These are phyloP conservation scores for Erpetoichthys calabaricus DNA, from an alignment of 2,797 vertebrate species.

Conservation along the genomic window DNA sequence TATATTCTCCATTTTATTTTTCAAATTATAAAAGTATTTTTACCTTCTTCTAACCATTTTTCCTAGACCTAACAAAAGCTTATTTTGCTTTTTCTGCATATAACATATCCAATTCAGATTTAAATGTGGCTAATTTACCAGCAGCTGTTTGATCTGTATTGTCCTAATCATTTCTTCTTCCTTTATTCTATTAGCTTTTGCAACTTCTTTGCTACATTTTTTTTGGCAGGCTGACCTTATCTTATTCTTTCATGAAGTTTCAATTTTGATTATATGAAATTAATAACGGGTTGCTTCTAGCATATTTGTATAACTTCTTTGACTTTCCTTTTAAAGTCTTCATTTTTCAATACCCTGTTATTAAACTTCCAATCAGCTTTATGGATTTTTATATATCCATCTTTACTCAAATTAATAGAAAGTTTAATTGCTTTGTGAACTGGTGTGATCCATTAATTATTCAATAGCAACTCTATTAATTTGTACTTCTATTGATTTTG, in stretches of 20 bases:
- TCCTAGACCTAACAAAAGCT: background rate
- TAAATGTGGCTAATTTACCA: background rate
- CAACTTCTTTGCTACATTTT: background rate
- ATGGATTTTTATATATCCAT: too few relatives aligned
- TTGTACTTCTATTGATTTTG: background rate
- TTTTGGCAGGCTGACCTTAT: background rate
- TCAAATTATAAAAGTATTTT: too few relatives aligned
- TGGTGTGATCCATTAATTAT: background rate
- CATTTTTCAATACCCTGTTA: background rate
- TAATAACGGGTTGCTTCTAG: too few relatives aligned
- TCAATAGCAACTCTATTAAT: background rate
- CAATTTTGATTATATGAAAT: background rate
- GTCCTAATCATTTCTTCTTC: background rate
- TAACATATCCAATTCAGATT: background rate
- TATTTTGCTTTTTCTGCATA: background rate
- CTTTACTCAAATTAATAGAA: too few relatives aligned
- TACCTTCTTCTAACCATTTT: too few relatives aligned
- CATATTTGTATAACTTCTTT: too few relatives aligned
- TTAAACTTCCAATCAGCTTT: constrained; percentile 3
- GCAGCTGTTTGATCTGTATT: too few relatives aligned
- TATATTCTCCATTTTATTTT: background rate
- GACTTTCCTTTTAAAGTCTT: too few relatives aligned
- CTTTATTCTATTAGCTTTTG: background rate
- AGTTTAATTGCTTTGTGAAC: background rate
- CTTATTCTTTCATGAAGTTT: constrained; percentile 1